phyloP scores from a whole-genome alignment of 2,113 vertebrate genomes.

The Prietella phreatophila region DNA sequence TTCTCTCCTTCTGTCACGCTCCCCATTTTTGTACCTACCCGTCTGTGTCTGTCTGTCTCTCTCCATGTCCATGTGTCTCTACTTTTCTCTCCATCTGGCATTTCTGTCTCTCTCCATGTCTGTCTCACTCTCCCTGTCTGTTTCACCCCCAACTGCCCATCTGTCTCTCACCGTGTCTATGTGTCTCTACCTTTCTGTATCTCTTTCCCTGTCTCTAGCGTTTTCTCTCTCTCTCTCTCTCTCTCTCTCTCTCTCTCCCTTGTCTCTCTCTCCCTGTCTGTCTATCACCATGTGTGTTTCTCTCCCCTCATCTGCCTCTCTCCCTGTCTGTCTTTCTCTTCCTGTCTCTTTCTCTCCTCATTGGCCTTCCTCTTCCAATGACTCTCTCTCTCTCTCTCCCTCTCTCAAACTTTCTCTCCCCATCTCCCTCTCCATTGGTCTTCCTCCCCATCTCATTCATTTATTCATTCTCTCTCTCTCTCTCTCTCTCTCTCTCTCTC shows the following conservation, averaged over 20 bases:
- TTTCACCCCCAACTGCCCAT: no score
- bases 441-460: not conserved
- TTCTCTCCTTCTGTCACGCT: not conserved
- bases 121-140: no score
- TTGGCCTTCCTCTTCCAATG: not conserved
- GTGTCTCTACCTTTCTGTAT: not conserved
- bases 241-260: not conserved
- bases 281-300: not conserved
- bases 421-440: not conserved
- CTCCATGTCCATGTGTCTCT: not conserved
- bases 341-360: not conserved
- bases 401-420: not conserved
- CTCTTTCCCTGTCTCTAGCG: not conserved
- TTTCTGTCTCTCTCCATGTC: not conserved
- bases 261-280: no score
- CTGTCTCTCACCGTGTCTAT: not conserved
- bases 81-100: not conserved
- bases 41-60: no score
- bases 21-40: no score
- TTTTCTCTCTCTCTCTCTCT: not conserved
- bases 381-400: not conserved
- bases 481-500: not conserved
- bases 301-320: not conserved
- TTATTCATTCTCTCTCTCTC: not conserved
- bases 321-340: not conserved